Evolutionary conservation across 2,888 invertebrate genomes (phyloP).

Genomic region (Mantis religiosa): DNA sequence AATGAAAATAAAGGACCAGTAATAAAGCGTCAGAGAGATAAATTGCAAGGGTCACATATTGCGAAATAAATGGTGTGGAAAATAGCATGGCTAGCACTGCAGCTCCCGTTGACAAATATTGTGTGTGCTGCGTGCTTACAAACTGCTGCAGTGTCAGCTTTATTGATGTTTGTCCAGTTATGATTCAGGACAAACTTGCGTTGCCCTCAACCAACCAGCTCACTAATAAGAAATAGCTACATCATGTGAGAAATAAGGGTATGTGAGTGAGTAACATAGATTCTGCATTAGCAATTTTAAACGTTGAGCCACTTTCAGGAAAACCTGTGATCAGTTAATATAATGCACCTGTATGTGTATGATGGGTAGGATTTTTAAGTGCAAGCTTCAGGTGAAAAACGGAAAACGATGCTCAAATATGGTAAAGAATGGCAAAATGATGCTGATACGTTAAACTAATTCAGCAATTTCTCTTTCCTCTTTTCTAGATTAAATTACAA

Average conservation of each 20-base stretch:
- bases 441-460: no score
- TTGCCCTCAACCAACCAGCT: neutral
- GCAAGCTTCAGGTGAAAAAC: no score
- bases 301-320: no score
- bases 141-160: neutral
- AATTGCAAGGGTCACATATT: neutral
- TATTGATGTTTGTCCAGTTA: slow-evolving; percentile 1
- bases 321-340: no score
- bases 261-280: neutral
- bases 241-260: neutral
- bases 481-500: no score
- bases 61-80: slow-evolving; percentile 13
- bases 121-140: neutral
- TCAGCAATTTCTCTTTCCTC: no score
- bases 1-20: neutral
- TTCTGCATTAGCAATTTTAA: no score
- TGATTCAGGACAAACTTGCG: neutral
- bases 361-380: no score
- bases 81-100: slow-evolving; percentile 10
- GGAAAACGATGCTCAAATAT: no score
- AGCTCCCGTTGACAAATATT: neutral
- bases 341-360: no score
- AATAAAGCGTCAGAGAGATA: neutral
- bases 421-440: no score
- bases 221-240: neutral